Conservation (phyloP, 2,888 invertebrate genomes). For the Ceraclea dissimilis region DNA sequence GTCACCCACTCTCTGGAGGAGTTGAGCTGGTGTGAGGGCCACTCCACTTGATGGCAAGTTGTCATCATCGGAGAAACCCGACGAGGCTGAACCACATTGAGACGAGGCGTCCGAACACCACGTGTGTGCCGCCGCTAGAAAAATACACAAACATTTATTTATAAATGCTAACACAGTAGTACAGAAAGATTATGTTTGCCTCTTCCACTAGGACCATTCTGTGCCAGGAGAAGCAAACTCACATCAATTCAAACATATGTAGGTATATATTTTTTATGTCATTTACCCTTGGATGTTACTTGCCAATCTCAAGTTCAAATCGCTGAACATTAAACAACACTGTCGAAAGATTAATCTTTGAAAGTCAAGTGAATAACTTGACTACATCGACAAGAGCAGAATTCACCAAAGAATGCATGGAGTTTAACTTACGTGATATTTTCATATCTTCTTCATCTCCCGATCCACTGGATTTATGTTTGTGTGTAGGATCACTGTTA, state of each 20-base stretch:
- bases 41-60: conserved; percentile 60
- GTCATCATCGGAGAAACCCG: conserved; percentile 85
- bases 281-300: too few species aligned
- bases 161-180: too few species aligned
- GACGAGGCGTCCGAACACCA: conserved; percentile 55
- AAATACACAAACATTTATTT: conserved; percentile 46
- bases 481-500: conserved; percentile 38
- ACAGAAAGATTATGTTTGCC: conserved; percentile 5
- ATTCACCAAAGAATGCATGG: too few species aligned
- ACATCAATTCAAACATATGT: too few species aligned
- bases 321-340: too few species aligned
- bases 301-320: too few species aligned
- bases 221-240: too few species aligned
- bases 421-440: conserved; percentile 44
- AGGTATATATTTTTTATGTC: too few species aligned
- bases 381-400: too few species aligned
- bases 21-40: conserved; percentile 62
- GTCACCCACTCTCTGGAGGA: conserved; percentile 67
- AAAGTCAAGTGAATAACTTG: too few species aligned
- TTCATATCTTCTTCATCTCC: conserved; percentile 48
- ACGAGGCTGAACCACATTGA: conserved; percentile 66
- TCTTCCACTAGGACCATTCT: too few species aligned
- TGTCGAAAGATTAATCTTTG: too few species aligned
- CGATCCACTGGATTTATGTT: conserved; percentile 43
- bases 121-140: conserved; percentile 28